Percentiles rank a stretch among this genome's conserved stretches.
phyloP scores from a whole-genome alignment of 1,140 invertebrate genomes.

The Platyscapa corneri region DNA sequence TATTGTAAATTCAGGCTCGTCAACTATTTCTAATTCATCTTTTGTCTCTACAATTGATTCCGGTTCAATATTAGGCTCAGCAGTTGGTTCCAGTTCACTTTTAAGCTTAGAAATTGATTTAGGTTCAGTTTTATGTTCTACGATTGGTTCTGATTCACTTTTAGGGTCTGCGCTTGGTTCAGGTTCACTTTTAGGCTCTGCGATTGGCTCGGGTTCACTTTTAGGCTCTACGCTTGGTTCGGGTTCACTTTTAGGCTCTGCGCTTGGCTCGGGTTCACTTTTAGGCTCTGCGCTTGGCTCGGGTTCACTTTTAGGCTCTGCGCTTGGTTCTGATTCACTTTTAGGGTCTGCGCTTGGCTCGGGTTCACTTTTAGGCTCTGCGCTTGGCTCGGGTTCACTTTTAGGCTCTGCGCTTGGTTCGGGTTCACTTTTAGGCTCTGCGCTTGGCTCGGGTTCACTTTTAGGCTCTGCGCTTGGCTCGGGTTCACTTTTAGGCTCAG shows the following conservation, averaged over 20 bases:
- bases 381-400: constrained; percentile 57
- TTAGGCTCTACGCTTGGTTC: constrained; percentile 57
- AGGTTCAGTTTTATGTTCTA: constrained; percentile 54
- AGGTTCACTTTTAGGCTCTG: constrained; percentile 57
- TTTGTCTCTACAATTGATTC: constrained; percentile 43
- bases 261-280: constrained; percentile 52
- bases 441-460: constrained; percentile 56
- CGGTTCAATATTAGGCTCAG: constrained; percentile 54
- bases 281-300: constrained; percentile 59
- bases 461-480: constrained; percentile 50
- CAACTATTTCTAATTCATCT: constrained; percentile 54
- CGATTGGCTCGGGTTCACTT: constrained; percentile 57
- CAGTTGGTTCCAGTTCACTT: constrained; percentile 53
- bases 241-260: constrained; percentile 60
- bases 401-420: constrained; percentile 56
- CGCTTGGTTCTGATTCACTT: constrained; percentile 57
- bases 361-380: constrained; percentile 58
- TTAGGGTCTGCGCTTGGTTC: constrained; percentile 60
- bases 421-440: constrained; percentile 56
- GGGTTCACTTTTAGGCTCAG: constrained; percentile 56
- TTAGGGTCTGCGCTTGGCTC: constrained; percentile 59
- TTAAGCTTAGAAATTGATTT: constrained; percentile 59
- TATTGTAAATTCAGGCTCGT: constrained; percentile 52
- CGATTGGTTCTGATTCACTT: constrained; percentile 58
- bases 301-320: constrained; percentile 54